These are phyloP conservation scores for Saguinus midas DNA, from an alignment of 2,113 vertebrate species.

Conservation along the genomic window DNA sequence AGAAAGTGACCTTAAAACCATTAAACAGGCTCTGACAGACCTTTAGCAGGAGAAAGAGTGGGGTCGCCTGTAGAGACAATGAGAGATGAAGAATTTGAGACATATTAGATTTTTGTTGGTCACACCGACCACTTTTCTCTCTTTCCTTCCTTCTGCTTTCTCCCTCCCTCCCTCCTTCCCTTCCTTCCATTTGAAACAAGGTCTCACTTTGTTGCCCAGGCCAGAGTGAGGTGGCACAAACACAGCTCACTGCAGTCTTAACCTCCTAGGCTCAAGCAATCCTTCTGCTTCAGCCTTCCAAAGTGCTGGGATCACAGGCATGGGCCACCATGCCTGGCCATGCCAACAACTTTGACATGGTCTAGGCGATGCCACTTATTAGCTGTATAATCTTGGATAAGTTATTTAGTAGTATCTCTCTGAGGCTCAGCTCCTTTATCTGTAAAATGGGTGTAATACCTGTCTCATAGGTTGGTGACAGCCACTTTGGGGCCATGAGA, in stretches of 20 bases:
- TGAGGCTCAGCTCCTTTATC: background rate
- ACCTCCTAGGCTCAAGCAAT: too few species aligned
- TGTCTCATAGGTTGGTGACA: background rate
- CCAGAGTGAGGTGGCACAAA: too few species aligned
- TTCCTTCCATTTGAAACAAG: too few species aligned
- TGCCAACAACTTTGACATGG: background rate
- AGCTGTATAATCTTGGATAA: background rate
- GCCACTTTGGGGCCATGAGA: background rate
- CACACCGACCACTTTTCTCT: background rate
- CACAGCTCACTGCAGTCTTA: too few species aligned
- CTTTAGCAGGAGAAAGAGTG: background rate
- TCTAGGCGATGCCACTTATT: background rate
- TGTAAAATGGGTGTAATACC: background rate
- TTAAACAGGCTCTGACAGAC: background rate
- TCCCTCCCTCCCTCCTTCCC: too few species aligned
- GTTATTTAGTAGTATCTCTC: background rate
- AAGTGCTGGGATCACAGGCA: too few species aligned
- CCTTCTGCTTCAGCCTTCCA: too few species aligned
- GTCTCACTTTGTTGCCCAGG: too few species aligned
- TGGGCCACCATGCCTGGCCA: too few species aligned
- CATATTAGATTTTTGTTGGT: background rate
- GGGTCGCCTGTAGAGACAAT: background rate
- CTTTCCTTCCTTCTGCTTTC: too few species aligned
- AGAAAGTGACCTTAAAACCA: background rate
- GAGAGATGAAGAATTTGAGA: background rate